Conservation (phyloP, 2,113 vertebrate species). For the Osmerus eperlanus region DNA sequence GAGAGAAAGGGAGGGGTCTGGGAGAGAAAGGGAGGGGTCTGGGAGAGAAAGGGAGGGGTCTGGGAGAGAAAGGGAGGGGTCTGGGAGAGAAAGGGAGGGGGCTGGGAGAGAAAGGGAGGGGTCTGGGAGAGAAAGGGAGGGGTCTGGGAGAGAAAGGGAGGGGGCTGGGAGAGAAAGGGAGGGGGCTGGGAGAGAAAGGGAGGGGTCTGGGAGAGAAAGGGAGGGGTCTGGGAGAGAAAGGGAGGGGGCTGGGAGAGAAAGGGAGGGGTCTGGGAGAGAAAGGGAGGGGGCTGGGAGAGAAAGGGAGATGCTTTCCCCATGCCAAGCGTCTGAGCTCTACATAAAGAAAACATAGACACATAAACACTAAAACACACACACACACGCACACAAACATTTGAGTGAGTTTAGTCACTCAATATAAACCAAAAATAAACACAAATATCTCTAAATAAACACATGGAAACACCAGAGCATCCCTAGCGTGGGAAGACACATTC, state of each 20-base stretch:
- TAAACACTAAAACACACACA: constrained; percentile 36
- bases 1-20: background rate
- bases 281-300: background rate
- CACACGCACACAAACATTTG: constrained; percentile 23
- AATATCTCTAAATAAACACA: too few relatives aligned
- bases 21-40: background rate
- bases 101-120: background rate
- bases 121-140: too few relatives aligned
- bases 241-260: background rate
- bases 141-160: background rate
- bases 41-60: background rate
- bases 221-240: background rate
- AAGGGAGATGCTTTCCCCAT: background rate
- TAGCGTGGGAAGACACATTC: too few relatives aligned
- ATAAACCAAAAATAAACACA: too few relatives aligned
- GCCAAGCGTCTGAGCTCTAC: background rate
- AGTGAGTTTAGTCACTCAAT: too few relatives aligned
- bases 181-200: background rate
- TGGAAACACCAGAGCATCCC: too few relatives aligned
- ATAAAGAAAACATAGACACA: constrained; percentile 4
- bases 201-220: background rate
- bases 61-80: background rate
- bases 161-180: background rate
- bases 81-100: background rate
- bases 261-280: background rate